These are phyloP conservation scores for Geodia barretti DNA, from an alignment of 37 sponge, comb jelly and placozoan genomes.

Conservation along the genomic window DNA sequence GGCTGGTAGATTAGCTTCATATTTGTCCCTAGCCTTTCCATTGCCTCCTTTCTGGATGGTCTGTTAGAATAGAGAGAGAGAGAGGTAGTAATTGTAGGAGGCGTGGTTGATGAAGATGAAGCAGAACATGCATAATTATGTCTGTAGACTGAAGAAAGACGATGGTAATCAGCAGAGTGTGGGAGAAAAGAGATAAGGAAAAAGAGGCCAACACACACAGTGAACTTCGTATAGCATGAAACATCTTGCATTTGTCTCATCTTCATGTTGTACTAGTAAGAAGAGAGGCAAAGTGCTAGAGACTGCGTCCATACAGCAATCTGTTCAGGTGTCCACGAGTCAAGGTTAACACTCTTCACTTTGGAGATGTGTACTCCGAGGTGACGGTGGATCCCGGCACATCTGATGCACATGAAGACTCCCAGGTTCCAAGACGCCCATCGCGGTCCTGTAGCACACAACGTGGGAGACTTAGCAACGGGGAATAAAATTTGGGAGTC, in stretches of 20 bases:
- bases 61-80: slow-evolving; percentile 17
- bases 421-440: slow-evolving; percentile 99
- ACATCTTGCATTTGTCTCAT: no score
- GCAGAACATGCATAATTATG: no score
- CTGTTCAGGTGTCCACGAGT: slow-evolving; percentile 98
- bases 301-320: slow-evolving; percentile 86
- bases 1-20: slow-evolving; percentile 81
- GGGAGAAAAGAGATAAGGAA: not conserved
- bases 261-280: no score
- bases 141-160: no score
- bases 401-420: slow-evolving; percentile 93
- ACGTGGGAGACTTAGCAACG: no score
- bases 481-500: no score
- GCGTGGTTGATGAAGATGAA: no score
- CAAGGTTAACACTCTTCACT: slow-evolving; percentile 94
- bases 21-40: slow-evolving; percentile 60
- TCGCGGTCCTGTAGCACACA: slow-evolving; percentile 87
- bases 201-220: not conserved
- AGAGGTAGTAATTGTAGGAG: no score
- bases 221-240: no score
- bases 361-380: slow-evolving; percentile 91
- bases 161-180: no score
- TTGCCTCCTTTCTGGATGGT: slow-evolving; percentile 87
- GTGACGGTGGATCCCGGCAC: slow-evolving; percentile 97
- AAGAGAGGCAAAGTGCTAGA: no score